Evolutionary conservation across 2,113 vertebrate genomes (phyloP), one percentile per base, ranked within the genome.

Genomic region (Camarhynchus parvulus): DNA sequence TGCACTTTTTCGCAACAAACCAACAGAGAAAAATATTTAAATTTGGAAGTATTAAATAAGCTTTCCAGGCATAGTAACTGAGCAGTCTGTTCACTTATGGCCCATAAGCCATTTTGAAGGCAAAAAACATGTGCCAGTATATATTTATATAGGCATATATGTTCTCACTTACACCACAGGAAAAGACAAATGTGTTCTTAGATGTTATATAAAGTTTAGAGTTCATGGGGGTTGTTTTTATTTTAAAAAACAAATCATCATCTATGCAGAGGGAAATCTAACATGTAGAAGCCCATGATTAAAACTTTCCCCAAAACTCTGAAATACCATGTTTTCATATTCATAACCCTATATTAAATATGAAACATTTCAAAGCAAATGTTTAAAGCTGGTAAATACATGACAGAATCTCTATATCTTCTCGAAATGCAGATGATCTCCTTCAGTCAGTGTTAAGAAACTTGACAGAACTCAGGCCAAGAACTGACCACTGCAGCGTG

Each of bases 11-110:
- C 55, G 33, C 73, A 62, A 62, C 64, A 94, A 94, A 59, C 46
- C 46, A 95, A 89, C 75, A 85, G 42, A 85, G 5, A 80, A 90
- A 91, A 84, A 82, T 94, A 94, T 83, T 95, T 93, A 83, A 88
- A 92, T 91, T 49, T 88, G 52, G 61, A 92, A 88, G 64, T 90
- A 92, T 83, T 95, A 95, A 97, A 96, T 86, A 96, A 91, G 80
- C 75, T 72, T 92, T 78, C 83, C 69, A 87, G 61, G 89, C 83
- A 91, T 53, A 96, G 89, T 87, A 95, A 92, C 93, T 35, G 61
- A 88, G 85, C 90, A 96, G 88, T 83, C 85, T 96, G 87, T 86
- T 96, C 88, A 59, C 56, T 75, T 94, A 77, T 63, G 90, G 88
- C 82, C 86, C 75, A 93, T 49, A 88, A 93, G 79, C 68, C 88